A percentile compares a stretch with the other conserved stretches of the same genome.
Evolutionary conservation across 1,140 invertebrate genomes (phyloP).

Genomic region (Caligus rogercresseyi): DNA sequence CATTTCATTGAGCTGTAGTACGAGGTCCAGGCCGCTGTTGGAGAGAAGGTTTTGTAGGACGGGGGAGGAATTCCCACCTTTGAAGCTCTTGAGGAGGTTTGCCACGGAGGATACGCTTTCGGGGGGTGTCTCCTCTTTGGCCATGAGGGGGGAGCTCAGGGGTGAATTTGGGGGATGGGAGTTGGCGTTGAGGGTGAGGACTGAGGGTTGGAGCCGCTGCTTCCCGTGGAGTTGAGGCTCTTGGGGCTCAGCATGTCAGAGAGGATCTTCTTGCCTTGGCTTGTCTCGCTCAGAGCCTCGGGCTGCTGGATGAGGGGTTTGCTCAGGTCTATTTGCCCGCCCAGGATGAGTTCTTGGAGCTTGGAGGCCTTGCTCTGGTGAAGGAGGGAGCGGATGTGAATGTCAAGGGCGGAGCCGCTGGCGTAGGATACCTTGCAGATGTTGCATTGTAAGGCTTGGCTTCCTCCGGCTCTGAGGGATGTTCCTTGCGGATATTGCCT

Average conservation of each 20-base stretch:
- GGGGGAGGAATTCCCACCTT: conserved; percentile 56
- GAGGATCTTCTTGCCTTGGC: conserved; percentile 13
- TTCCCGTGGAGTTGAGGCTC: conserved; percentile 16
- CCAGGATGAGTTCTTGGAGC: conserved; percentile 64
- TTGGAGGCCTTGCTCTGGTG: conserved; percentile 80
- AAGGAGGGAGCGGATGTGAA: conserved; percentile 78
- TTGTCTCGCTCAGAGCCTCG: conserved; percentile 28
- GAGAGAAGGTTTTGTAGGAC: conserved; percentile 78
- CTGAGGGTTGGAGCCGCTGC: neutral
- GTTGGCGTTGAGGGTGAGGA: conserved; percentile 11
- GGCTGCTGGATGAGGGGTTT: conserved; percentile 77
- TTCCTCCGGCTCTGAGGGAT: conserved; percentile 44
- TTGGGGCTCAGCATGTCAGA: conserved; percentile 14
- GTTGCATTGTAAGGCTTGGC: conserved; percentile 82
- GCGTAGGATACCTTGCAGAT: conserved; percentile 84
- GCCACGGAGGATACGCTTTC: too few relatives aligned
- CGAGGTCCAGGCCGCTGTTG: conserved; percentile 81
- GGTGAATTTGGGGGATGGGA: neutral
- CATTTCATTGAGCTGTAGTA: conserved; percentile 89
- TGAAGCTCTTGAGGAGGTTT: too few relatives aligned
- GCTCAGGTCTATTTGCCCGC: conserved; percentile 66
- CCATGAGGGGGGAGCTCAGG: conserved; percentile 5
- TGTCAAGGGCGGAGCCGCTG: conserved; percentile 77
- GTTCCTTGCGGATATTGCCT: neutral
- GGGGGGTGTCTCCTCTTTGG: too few relatives aligned